Evolutionary conservation across 2,113 vertebrate genomes (phyloP), one percentile per base, ranked within the genome.

Genomic region (Phoenicopterus ruber): DNA sequence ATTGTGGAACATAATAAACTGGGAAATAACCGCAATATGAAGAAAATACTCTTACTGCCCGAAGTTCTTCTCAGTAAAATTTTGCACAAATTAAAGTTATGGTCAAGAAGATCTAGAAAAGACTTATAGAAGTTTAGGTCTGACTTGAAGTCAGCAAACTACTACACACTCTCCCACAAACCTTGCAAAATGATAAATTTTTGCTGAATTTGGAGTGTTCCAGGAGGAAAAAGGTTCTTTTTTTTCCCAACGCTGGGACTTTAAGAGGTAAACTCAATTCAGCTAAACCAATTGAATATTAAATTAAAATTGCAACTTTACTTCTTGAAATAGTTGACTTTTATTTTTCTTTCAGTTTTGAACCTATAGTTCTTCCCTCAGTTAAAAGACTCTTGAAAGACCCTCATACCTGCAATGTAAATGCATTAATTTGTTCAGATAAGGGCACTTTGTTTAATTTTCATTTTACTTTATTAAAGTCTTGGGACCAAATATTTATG

Each of bases 361-460:
- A 84, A 63, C 5, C 21, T 40, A 49, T 17, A 74, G 32, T n/a
- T 94, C 32, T 74, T 76, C n/a, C 25, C 15, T 76, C 40, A 69
- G 21, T 87, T 77, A 70, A 92, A 87, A 92, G 65, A 89, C 32
- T 87, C 28, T 38, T 57, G 24, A 95, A 94, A 89, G 74, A 73
- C n/a, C 90, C 42, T 84, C 16, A n/a, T 26, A 82, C 32, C 20
- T 28, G 38, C 12, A 72, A 21, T 36, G 54, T 58, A 93, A 94
- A 96, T 71, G 10, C 15, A 82, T 67, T 47, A 18, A 72, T 79
- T 86, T 82, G 40, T 85, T 91, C 63, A 86, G 49, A 55, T 93
- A 82, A 87, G 20, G 66, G 13, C 34, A 85, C 81, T 92, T 92
- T 93, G 52, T 85, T 61, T 82, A 87, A 87, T 13, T 94, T 95